Percentiles rank a stretch among this genome's conserved stretches.
These are phyloP conservation scores for Heterodera filipjevi DNA, from an alignment of 2,888 invertebrate genomes.

Conservation along the genomic window DNA sequence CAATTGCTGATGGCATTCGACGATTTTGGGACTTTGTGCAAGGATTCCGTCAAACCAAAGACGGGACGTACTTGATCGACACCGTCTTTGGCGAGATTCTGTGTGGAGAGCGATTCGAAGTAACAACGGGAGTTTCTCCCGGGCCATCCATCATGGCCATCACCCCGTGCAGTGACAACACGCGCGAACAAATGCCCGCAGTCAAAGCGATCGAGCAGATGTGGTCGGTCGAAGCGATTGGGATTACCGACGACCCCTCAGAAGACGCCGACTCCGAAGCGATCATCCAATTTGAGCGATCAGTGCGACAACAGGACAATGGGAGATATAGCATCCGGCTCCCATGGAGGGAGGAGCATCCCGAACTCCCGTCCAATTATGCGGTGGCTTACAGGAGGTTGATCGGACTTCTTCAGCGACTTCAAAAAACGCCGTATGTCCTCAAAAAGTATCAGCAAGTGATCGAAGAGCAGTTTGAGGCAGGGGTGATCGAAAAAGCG, in stretches of 20 bases:
- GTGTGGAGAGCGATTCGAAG: neutral
- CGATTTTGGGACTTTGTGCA: constrained; percentile 6
- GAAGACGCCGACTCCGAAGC: neutral
- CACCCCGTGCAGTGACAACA: too few relatives aligned
- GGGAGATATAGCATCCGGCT: neutral
- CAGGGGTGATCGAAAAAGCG: constrained; percentile 40
- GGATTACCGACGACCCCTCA: neutral
- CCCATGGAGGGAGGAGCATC: neutral
- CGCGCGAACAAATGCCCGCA: too few relatives aligned
- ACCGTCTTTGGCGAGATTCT: constrained; percentile 11
- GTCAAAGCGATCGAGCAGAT: too few relatives aligned
- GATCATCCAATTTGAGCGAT: neutral
- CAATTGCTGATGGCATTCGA: constrained; percentile 11
- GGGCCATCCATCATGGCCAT: neutral
- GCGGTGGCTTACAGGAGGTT: neutral
- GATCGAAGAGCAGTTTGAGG: too few relatives aligned
- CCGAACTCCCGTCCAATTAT: constrained; percentile 11
- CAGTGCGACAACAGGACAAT: too few relatives aligned
- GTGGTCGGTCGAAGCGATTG: constrained; percentile 1
- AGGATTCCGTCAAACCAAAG: neutral
- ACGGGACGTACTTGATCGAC: constrained; percentile 13
- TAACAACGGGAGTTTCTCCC: neutral
- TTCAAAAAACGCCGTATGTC: neutral
- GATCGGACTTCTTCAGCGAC: neutral
- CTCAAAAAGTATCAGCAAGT: constrained; percentile 13